phyloP scores from a whole-genome alignment of 2,888 invertebrate species.

The Aphodius sticticus region DNA sequence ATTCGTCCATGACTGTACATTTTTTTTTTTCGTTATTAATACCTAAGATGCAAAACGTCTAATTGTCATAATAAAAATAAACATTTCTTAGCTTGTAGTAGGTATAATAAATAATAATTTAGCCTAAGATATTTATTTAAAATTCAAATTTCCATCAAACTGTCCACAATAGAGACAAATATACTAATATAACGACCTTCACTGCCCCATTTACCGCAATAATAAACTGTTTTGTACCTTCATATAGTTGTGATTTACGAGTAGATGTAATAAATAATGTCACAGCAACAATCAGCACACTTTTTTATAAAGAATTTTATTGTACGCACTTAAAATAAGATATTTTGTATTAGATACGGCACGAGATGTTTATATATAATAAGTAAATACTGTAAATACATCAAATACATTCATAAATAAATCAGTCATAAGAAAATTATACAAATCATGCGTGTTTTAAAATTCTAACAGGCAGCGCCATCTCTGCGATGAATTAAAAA shows the following conservation, averaged over 20 bases:
- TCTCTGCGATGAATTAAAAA: background rate
- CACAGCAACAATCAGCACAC: background rate
- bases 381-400: slow-evolving; percentile 4
- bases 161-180: background rate
- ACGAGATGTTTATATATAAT: slow-evolving; percentile 4
- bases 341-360: background rate
- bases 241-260: background rate
- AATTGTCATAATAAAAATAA: background rate
- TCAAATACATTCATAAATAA: slow-evolving; percentile 4
- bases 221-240: background rate
- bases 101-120: background rate
- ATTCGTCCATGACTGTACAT: too few relatives aligned
- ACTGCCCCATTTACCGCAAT: background rate
- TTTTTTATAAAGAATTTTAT: background rate
- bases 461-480: background rate
- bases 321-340: background rate
- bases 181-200: background rate
- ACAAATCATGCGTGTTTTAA: background rate
- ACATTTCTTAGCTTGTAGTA: background rate
- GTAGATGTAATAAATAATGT: background rate
- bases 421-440: background rate
- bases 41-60: too few relatives aligned
- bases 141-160: background rate
- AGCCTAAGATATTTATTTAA: background rate
- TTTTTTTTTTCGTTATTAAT: too few relatives aligned